Percentiles rank a stretch among this genome's conserved stretches.
Conservation (phyloP, 2,888 invertebrate species). For the Scaptomyza cyrtandrae region DNA sequence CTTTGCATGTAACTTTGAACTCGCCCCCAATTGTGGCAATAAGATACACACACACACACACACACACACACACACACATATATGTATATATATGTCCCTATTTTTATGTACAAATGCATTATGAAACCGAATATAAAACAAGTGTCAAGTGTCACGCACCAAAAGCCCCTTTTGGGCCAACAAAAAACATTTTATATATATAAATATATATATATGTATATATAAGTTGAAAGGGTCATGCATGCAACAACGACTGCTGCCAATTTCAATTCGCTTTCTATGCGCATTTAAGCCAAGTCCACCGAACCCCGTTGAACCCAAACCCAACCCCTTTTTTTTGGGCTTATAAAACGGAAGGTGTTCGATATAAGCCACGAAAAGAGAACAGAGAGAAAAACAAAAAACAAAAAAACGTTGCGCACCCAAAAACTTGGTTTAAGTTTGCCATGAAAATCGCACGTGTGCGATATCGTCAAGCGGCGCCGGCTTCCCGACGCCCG, state of each 20-base stretch:
- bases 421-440: constrained; percentile 48
- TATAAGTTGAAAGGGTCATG: constrained; percentile 61
- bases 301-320: constrained; percentile 54
- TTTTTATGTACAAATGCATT: constrained; percentile 27
- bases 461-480: constrained; percentile 68
- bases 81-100: too few relatives aligned
- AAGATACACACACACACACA: constrained; percentile 5
- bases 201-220: not conserved
- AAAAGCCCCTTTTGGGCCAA: constrained; percentile 25
- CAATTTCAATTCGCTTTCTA: constrained; percentile 67
- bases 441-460: constrained; percentile 79
- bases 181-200: not conserved
- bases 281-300: constrained; percentile 31
- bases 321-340: not conserved
- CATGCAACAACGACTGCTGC: constrained; percentile 26
- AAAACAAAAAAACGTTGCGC: too few relatives aligned
- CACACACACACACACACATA: not conserved
- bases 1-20: constrained; percentile 74
- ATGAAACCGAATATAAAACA: constrained; percentile 46
- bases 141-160: constrained; percentile 75
- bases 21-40: constrained; percentile 71
- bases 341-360: constrained; percentile 29
- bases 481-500: constrained; percentile 70
- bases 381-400: too few relatives aligned
- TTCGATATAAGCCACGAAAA: too few relatives aligned